Conservation (phyloP, 2,888 invertebrate genomes). For the Caenorhabditis sulstoni region DNA sequence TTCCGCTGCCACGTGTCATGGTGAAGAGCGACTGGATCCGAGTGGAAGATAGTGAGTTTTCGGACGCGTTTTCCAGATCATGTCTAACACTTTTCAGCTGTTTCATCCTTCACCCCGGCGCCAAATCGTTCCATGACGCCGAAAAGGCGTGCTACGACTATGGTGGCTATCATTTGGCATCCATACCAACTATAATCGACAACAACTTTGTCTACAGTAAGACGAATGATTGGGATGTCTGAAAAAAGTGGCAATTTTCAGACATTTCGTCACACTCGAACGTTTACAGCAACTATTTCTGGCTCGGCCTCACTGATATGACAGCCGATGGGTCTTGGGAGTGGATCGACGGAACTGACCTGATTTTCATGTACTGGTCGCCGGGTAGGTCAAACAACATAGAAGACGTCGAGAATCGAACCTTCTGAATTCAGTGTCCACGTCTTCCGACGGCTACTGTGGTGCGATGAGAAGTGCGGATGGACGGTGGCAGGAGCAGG, state of each 20-base stretch:
- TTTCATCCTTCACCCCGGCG: constrained; percentile 27
- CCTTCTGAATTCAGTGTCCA: constrained; percentile 1
- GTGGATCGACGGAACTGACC: constrained; percentile 50
- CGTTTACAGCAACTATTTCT: constrained; percentile 36
- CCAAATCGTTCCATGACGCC: constrained; percentile 41
- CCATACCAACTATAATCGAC: constrained; percentile 47
- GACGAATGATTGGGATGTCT: background rate
- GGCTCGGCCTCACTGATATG: constrained; percentile 49
- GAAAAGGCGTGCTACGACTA: constrained; percentile 52
- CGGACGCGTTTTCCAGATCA: background rate
- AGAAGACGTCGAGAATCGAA: background rate
- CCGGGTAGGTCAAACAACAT: constrained; percentile 2
- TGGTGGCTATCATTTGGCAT: constrained; percentile 50
- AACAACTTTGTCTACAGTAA: constrained; percentile 48
- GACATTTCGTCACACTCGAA: constrained; percentile 14
- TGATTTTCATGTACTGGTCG: constrained; percentile 42
- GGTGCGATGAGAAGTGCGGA: constrained; percentile 25
- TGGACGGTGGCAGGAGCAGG: constrained; percentile 35
- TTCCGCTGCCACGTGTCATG: constrained; percentile 9
- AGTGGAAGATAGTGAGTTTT: constrained; percentile 12
- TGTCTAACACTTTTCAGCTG: constrained; percentile 29
- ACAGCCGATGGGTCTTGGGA: constrained; percentile 43
- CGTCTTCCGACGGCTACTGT: constrained; percentile 18
- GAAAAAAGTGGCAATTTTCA: background rate
- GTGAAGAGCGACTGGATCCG: constrained; percentile 16